Percentiles rank a stretch among this genome's conserved stretches.
phyloP scores from a whole-genome alignment of 2,888 invertebrate species.

The Selenia dentaria region DNA sequence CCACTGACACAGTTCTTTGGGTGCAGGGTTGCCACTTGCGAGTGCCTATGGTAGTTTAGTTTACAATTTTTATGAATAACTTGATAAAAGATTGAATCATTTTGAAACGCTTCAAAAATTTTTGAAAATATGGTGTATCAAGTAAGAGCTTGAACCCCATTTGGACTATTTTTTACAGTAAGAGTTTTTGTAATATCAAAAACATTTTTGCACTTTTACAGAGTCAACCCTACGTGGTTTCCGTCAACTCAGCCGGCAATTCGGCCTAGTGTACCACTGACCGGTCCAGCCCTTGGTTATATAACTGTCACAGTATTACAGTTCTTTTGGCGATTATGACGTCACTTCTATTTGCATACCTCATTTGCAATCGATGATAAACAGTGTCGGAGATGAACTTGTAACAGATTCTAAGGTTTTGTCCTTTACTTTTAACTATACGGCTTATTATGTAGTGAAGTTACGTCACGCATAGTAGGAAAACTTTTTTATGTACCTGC shows the following conservation, averaged over 20 bases:
- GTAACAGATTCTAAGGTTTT: slow-evolving; percentile 15
- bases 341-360: slow-evolving; percentile 14
- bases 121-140: too few species aligned
- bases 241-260: slow-evolving; percentile 25
- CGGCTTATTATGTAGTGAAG: slow-evolving; percentile 4
- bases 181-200: background rate
- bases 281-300: slow-evolving; percentile 58
- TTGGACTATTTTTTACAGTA: too few species aligned
- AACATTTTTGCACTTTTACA: too few species aligned
- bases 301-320: slow-evolving; percentile 45
- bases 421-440: slow-evolving; percentile 1
- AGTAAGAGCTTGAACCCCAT: too few species aligned
- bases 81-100: too few species aligned
- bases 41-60: too few species aligned
- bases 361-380: slow-evolving; percentile 6
- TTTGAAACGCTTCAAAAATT: too few species aligned
- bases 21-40: slow-evolving; percentile 24
- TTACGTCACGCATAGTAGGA: slow-evolving; percentile 7
- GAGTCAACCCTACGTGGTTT: slow-evolving; percentile 24
- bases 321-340: slow-evolving; percentile 27
- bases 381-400: slow-evolving; percentile 14
- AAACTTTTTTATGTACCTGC: slow-evolving; percentile 3
- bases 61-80: too few species aligned
- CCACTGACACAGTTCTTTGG: slow-evolving; percentile 60
- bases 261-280: slow-evolving; percentile 41